Base-by-base conservation (phyloP, 2,797 vertebrate species). In the Acomys russatus region DNA sequence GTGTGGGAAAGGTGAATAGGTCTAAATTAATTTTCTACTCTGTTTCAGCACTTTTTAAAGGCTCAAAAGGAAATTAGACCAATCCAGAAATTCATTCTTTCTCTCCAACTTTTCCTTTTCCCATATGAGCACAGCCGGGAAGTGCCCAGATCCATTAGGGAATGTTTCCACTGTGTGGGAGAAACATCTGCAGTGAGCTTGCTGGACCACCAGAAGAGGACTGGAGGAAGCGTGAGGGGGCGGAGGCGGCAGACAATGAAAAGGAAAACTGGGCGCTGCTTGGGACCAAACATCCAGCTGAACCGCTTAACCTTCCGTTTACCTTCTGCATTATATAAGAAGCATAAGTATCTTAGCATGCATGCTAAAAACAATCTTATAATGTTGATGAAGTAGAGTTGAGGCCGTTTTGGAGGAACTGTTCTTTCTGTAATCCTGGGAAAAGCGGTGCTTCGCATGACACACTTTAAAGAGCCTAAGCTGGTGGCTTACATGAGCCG, bases 111-210 rank as follows among this genome's bases (percentile, higher is more conserved):
- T 97, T 96, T 96, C 6, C 6, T 98, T 96, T 98, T 95, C 97
- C 94, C 97, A 91, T 5, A 14, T 78, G 87, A 86, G 94, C 74
- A 38, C 64, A 76, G 66, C 88, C 79, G 88, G 85, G 71, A 96
- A 95, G 92, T 49, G 64, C 30, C 63, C 70, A 94, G 90, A 96
- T 91, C 59, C 94, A 94, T 94, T 78, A 96, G 97, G 95, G 94
- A 96, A 92, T 80, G 96, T 87, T 88, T 97, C 73, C 91, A 96
- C 87, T 96, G 97, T 97, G 96, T 96, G 96, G 97, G 97, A 96
- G 96, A 93, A 96, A 98, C 98, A 98, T 97, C 98, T 98, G 97
- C 92, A 86, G 59, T 38, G 33, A 8, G 44, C 88, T 17, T 44
- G 38, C 17, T 38, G 96, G 96, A 93, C 83, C 97, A 98, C 95